Conservation (phyloP, 2,888 invertebrate genomes). For the Nebria brevicollis region DNA sequence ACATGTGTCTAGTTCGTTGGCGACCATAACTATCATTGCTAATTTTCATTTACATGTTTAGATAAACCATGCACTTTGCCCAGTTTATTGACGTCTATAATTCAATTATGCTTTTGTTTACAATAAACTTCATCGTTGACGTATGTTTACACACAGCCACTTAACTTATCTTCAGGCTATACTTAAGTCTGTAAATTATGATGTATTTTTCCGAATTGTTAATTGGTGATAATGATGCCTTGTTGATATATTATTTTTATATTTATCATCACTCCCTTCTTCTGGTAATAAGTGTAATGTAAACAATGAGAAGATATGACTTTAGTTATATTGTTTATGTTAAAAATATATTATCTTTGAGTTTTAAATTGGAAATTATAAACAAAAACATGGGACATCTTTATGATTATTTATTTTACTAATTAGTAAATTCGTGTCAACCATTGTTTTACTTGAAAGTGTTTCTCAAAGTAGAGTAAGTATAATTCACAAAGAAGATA, state of each 20-base stretch:
- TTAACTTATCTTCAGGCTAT: constrained; percentile 25
- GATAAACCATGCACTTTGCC: constrained; percentile 33
- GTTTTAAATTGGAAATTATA: too few species aligned
- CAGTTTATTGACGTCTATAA: constrained; percentile 40
- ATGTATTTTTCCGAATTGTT: constrained; percentile 1
- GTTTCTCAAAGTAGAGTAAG: not conserved
- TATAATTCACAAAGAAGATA: constrained; percentile 5
- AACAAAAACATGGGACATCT: too few species aligned
- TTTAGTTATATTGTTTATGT: too few species aligned
- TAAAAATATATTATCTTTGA: too few species aligned
- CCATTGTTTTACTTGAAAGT: not conserved
- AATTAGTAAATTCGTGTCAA: too few species aligned
- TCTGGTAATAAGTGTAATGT: not conserved
- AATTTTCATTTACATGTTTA: constrained; percentile 42
- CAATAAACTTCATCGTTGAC: constrained; percentile 28
- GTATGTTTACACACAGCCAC: constrained; percentile 30
- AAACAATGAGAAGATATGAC: not conserved
- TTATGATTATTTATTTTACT: too few species aligned
- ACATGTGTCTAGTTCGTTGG: not conserved
- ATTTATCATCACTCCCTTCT: not conserved
- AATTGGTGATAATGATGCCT: constrained; percentile 5
- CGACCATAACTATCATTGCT: constrained; percentile 40
- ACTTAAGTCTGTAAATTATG: constrained; percentile 2
- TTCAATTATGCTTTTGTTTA: constrained; percentile 36
- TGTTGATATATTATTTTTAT: not conserved